Evolutionary conservation across 2,113 vertebrate species (phyloP), one percentile per base, ranked within the genome.

Genomic region (Cervus canadensis): DNA sequence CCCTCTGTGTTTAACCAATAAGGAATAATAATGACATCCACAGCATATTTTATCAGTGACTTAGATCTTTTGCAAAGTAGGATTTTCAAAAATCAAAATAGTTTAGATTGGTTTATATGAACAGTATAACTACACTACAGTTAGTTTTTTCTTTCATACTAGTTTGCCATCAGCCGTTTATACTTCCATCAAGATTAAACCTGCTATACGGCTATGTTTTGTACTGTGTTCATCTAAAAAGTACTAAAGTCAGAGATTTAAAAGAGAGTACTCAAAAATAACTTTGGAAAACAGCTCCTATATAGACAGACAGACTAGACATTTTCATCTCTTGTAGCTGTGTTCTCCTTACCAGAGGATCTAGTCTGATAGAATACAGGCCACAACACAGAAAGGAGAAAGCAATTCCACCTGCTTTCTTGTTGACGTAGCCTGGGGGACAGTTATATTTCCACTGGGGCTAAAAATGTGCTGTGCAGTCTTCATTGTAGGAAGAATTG

Each of bases 181-280:
- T 90, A 74, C 67, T 79, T 82, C 28, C 36, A n/a, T 94, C 93
- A 96, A 87, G 91, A 87, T 94, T 48, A 89, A 94, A 93, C 95
- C 95, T 93, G 82, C 50, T 62, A 1, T n/a, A 43, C 28, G 83
- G 23, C 52, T 76, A 15, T 64, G 40, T 88, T 95, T 94, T 19
- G 17, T 79, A 84, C 54, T 83, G 50, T 71, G 78, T 81, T 97
- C 33, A 48, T 87, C 85, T 71, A 48, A 57, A 92, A 91, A 88
- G 26, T n/a, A 92, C 60, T 28, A 45, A 93, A 90, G 30, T 84
- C 40, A 85, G 33, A 96, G 52, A 81, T 85, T 91, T 88, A 71
- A 96, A 94, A 92, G 60, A 93, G 11, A 94, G 14, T 10, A 87
- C 76, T 76, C 50, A 92, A 84, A 97, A 98, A 56, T 64, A 93